Evolutionary conservation across 2,113 vertebrate genomes (phyloP).

Genomic region (Aythya baeri): DNA sequence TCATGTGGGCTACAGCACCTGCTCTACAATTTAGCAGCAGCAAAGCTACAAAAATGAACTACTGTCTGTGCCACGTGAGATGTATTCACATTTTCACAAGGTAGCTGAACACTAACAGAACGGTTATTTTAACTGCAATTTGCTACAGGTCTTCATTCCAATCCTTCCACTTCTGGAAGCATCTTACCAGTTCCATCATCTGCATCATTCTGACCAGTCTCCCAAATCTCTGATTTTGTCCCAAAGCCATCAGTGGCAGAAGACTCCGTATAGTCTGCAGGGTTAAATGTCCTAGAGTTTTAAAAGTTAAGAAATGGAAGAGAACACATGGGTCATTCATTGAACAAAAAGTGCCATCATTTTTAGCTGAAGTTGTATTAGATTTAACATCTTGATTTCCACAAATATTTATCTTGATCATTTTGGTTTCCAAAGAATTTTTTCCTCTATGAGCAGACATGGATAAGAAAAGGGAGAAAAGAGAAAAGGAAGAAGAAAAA

Average conservation of each 20-base stretch:
- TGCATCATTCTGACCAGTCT: slow-evolving; percentile 83
- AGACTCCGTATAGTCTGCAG: slow-evolving; percentile 88
- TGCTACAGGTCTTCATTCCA: not conserved
- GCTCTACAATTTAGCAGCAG: not conserved
- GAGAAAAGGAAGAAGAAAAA: not conserved
- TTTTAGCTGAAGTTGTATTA: slow-evolving; percentile 22
- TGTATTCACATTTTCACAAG: not conserved
- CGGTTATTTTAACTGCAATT: not conserved
- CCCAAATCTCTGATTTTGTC: slow-evolving; percentile 84
- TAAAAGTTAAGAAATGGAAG: slow-evolving; percentile 63
- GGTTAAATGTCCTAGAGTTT: slow-evolving; percentile 89
- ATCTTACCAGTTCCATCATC: slow-evolving; percentile 85
- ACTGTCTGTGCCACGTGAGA: not conserved
- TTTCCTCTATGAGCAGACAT: not conserved
- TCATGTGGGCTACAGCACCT: not conserved
- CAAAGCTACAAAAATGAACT: not conserved
- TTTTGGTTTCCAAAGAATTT: not conserved
- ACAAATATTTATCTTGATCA: not conserved
- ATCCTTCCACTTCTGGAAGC: slow-evolving; percentile 16
- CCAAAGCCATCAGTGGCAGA: slow-evolving; percentile 77
- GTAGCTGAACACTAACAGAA: not conserved
- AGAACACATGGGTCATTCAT: slow-evolving; percentile 58
- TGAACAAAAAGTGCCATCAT: not conserved
- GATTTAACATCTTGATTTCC: not conserved
- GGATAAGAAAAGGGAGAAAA: not conserved